Conservation (phyloP, 2,113 vertebrate species). For the Oophaga pumilio region DNA sequence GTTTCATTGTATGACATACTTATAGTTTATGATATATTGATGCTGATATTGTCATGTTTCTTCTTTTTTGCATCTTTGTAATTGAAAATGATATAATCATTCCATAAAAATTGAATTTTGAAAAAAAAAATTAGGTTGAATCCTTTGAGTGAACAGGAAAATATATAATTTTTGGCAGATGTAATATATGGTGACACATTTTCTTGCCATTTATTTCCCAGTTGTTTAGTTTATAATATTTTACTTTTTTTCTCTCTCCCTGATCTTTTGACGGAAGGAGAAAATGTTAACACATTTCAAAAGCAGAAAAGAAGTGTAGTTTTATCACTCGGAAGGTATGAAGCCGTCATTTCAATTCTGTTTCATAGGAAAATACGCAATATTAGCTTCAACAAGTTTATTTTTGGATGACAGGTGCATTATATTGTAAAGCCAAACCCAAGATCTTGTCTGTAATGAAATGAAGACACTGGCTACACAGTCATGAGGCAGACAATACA, state of each 20-base stretch:
- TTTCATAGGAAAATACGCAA: neutral
- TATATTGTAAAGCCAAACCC: neutral
- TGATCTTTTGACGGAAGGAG: neutral
- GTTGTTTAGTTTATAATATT: neutral
- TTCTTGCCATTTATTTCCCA: neutral
- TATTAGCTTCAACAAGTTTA: neutral
- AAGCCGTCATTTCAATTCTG: neutral
- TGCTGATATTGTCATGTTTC: no score
- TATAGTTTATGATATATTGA: no score
- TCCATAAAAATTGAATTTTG: no score
- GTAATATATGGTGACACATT: neutral
- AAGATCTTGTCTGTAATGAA: neutral
- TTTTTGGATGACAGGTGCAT: conserved; percentile 21
- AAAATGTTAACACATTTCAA: neutral
- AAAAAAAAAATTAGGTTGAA: no score
- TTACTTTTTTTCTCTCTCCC: neutral
- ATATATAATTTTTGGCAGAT: no score
- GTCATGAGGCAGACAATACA: neutral
- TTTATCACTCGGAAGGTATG: neutral
- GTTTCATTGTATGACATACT: no score
- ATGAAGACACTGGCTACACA: neutral
- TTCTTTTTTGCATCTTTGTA: no score
- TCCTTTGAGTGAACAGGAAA: no score
- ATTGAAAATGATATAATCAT: no score
- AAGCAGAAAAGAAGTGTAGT: neutral